A percentile compares a stretch with the other conserved stretches of the same genome.
Conservation (phyloP, 2,113 vertebrate genomes). For the Bombycilla garrulus region DNA sequence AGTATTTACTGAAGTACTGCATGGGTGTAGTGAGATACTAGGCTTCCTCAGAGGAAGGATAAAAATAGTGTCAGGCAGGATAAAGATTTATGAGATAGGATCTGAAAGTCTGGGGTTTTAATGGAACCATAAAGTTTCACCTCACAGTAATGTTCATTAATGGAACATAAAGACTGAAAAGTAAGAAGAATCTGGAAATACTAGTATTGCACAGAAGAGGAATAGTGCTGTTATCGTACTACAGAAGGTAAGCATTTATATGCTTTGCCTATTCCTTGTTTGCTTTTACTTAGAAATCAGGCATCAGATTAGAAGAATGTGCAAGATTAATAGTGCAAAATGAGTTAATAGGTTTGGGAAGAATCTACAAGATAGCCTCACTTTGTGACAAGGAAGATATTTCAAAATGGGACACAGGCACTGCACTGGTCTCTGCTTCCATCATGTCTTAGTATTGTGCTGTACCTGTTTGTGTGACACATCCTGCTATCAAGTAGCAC, state of each 20-base stretch:
- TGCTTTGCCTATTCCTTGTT: background rate
- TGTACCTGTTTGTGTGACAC: background rate
- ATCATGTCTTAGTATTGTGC: background rate
- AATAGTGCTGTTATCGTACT: background rate
- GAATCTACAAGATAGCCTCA: background rate
- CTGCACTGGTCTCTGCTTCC: background rate
- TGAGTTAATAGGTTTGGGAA: background rate
- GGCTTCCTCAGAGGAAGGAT: background rate
- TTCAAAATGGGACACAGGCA: background rate
- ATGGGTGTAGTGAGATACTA: background rate
- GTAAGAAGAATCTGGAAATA: background rate
- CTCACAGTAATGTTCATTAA: background rate
- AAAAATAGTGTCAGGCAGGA: fast-evolving
- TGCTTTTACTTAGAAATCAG: background rate
- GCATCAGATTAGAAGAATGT: background rate
- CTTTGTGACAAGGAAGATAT: background rate
- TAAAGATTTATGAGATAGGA: background rate
- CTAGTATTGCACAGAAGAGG: background rate
- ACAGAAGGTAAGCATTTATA: background rate
- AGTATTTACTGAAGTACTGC: background rate
- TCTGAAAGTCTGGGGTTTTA: background rate
- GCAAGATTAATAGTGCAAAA: background rate
- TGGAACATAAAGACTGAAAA: background rate
- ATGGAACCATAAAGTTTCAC: background rate
- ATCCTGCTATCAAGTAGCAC: background rate